Base-by-base conservation (phyloP, 2,888 invertebrate species). In the Drosophila pseudotalamancana region DNA sequence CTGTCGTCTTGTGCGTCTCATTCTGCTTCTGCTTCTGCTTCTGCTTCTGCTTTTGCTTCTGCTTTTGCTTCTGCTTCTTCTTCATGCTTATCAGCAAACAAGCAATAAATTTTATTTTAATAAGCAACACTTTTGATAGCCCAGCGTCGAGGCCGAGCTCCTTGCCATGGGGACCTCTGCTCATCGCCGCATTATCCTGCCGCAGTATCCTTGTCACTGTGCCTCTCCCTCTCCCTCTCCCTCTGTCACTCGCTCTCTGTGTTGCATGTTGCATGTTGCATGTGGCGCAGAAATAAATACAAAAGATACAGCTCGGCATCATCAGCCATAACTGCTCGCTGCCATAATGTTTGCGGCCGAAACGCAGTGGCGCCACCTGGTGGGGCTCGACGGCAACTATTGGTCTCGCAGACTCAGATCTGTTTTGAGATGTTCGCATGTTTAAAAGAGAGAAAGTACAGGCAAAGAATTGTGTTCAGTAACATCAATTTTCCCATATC, bases 31-130 rank as follows among this genome's bases (percentile, higher is more conserved):
- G 12, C 39, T 14, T 3, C 40, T 9, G 12, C 54, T 48, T 25
- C n/a, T 27, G 21, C 34, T 40, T 32, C 46, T 42, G 49, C 48
- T 49, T 68, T 72, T 75, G 80, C 40, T 23, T 42, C 40, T 42
- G n/a, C 40, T 12, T 32, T 48, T 42, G 49, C 48, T 49, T 68
- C 72, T 75, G 80, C 40, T 23, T 42, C 40, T 42, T 73, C 71
- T 81, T 84, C 74, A 74, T 82, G 83, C 81, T 87, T 87, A 84
- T 84, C 79, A 72, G 77, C 77, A 85, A 87, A 84, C 86, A 84
- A 84, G 83, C 83, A 79, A 84, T 86, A 84, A 86, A 87, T 84
- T 84, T 85, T 75, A 87, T 84, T 84, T 84, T 85, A 84, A 87
- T 84, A 84, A 87, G 83, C 84, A 86, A 79, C 88, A 85, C 82